These are phyloP conservation scores for Phalacrocorax carbo DNA, from an alignment of 2,113 vertebrate genomes.

Conservation along the genomic window DNA sequence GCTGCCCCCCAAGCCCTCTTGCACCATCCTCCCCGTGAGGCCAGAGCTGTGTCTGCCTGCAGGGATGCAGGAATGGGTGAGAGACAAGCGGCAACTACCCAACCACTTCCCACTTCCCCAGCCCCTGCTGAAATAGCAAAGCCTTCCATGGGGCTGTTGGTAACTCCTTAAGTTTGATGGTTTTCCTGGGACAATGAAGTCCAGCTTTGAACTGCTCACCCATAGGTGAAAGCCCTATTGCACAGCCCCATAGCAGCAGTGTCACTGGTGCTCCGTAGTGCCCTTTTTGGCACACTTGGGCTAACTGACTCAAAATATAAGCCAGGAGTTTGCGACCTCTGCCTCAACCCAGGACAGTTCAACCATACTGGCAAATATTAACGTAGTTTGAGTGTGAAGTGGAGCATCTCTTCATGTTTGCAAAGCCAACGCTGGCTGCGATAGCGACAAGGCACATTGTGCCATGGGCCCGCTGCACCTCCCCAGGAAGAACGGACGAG, in stretches of 20 bases:
- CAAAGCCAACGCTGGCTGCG: not conserved
- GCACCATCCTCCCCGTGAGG: not conserved
- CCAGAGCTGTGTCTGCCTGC: not conserved
- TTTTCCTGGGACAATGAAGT: not conserved
- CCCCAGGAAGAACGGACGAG: rapidly evolving
- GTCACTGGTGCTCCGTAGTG: not conserved
- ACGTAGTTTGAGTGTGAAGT: not conserved
- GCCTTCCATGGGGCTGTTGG: not conserved
- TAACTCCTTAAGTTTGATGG: not conserved
- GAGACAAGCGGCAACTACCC: not conserved
- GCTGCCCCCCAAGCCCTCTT: not conserved
- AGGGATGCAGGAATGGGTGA: not conserved
- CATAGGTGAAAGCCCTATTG: not conserved
- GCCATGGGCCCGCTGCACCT: not conserved
- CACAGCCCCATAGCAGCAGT: not conserved
- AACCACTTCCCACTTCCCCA: not conserved
- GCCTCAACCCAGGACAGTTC: not conserved
- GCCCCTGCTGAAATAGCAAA: not conserved
- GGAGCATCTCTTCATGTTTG: not conserved
- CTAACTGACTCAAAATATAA: not conserved
- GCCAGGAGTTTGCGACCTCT: not conserved
- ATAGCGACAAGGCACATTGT: rapidly evolving
- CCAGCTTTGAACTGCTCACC: not conserved
- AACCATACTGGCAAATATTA: not conserved
- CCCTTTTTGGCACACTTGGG: not conserved